Evolutionary conservation across 1,140 invertebrate species (phyloP), one percentile per base, ranked within the genome.

Genomic region (Apocrypta bakeri): DNA sequence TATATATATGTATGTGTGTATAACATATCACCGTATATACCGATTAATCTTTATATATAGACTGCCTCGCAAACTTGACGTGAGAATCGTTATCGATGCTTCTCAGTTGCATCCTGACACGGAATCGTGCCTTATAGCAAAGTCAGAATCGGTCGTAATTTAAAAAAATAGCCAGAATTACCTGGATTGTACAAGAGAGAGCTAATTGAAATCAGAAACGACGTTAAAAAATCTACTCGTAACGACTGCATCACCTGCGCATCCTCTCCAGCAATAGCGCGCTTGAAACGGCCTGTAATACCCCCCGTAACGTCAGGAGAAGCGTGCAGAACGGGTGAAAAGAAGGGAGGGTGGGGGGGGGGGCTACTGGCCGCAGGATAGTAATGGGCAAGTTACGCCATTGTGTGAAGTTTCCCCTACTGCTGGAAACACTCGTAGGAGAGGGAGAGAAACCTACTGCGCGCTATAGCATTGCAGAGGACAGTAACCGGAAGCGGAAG

Each of bases 401-500:
- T 90, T 90, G 89, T 91, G 82, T 81, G 83, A 90, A 91, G 88
- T 90, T 91, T 89, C 86, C 85, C 63, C 63, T 17, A 64, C 63
- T 64, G 24, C 6, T n/a, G 12, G 63, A 66, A 66, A 29, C 63
- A 27, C 63, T 64, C 56, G 56, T 12, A 64, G 24, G 81, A 48
- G 76, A 74, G 42, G 24, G 76, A 76, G 84, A 73, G 63, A 27
- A 11, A 66, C 24, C n/a, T 21, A 76, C n/a, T n/a, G n/a, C 48
- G 27, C 79, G 33, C 74, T 17, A 40, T 24, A 72, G 27, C 1
- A 25, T 7, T 17, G 33, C 7, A 48, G 72, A 61, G 78, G 21
- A 72, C 27, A 29, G 66, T 33, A 64, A 90, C 87, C 90, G 90
- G 91, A 91, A 91, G 83, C 90, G 90, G 91, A 91, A 90, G 90